These are phyloP conservation scores for Mesochorus sp. DNA, from an alignment of 2,888 invertebrate genomes.

Conservation along the genomic window DNA sequence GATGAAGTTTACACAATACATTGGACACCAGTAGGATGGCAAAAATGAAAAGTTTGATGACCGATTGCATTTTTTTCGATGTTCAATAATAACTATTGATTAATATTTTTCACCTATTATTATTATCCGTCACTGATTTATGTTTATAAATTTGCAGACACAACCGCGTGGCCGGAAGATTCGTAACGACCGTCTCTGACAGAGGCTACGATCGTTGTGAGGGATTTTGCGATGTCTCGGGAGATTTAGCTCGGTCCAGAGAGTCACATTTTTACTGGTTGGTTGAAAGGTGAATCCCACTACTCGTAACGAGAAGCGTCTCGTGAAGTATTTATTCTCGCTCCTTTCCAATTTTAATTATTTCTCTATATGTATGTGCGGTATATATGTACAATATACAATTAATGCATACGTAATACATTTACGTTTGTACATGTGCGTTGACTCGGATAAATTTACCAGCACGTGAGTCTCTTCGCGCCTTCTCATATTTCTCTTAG, in stretches of 20 bases:
- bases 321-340: conserved; percentile 29
- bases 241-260: conserved; percentile 9
- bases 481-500: conserved; percentile 62
- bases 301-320: neutral
- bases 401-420: conserved; percentile 16
- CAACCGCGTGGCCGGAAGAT: neutral
- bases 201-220: conserved; percentile 48
- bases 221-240: conserved; percentile 27
- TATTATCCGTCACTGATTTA: neutral
- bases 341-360: conserved; percentile 68
- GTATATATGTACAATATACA: neutral
- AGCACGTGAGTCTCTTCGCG: conserved; percentile 65
- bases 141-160: neutral
- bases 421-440: conserved; percentile 19
- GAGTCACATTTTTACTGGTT: conserved; percentile 49
- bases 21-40: conserved; percentile 31
- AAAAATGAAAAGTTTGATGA: conserved; percentile 31
- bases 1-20: conserved; percentile 64
- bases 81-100: neutral
- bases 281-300: conserved; percentile 45
- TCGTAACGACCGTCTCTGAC: conserved; percentile 19
- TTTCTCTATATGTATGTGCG: conserved; percentile 66
- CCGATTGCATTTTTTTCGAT: conserved; percentile 26
- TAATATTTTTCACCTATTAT: neutral
- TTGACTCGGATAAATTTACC: conserved; percentile 36